A percentile compares a stretch with the other conserved stretches of the same genome.
These are phyloP conservation scores for Drusus annulatus DNA, from an alignment of 1,140 invertebrate species.

Conservation along the genomic window DNA sequence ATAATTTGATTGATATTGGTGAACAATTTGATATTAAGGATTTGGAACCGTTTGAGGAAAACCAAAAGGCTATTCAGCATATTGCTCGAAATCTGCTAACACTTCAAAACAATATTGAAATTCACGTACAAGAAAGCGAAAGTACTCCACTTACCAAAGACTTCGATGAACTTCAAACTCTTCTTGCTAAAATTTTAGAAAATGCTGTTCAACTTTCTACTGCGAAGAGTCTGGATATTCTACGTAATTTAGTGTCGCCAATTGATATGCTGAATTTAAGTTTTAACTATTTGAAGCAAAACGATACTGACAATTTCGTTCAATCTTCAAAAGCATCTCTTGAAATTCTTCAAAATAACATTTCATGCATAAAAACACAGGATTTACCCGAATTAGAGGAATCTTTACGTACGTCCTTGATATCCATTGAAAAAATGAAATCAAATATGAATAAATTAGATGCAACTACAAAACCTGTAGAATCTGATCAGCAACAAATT, in stretches of 20 bases:
- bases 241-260: constrained; percentile 44
- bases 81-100: constrained; percentile 70
- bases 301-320: constrained; percentile 35
- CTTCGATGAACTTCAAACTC: constrained; percentile 59
- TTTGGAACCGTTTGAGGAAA: constrained; percentile 64
- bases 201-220: constrained; percentile 62
- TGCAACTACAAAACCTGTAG: neutral
- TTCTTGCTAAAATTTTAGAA: constrained; percentile 68
- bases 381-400: constrained; percentile 34
- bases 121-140: constrained; percentile 56
- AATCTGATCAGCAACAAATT: neutral
- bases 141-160: constrained; percentile 32
- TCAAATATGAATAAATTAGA: neutral
- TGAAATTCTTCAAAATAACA: constrained; percentile 37
- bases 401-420: constrained; percentile 14
- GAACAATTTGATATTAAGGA: constrained; percentile 57
- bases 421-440: constrained; percentile 31
- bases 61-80: constrained; percentile 69
- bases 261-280: constrained; percentile 51
- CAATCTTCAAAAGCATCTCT: constrained; percentile 27
- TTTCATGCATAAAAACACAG: constrained; percentile 16
- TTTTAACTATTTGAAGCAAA: constrained; percentile 28
- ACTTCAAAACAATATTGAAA: constrained; percentile 66
- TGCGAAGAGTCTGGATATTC: constrained; percentile 33
- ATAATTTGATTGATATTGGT: constrained; percentile 61